phyloP scores from a whole-genome alignment of 2,113 vertebrate species.

The Corythornis cristatus region DNA sequence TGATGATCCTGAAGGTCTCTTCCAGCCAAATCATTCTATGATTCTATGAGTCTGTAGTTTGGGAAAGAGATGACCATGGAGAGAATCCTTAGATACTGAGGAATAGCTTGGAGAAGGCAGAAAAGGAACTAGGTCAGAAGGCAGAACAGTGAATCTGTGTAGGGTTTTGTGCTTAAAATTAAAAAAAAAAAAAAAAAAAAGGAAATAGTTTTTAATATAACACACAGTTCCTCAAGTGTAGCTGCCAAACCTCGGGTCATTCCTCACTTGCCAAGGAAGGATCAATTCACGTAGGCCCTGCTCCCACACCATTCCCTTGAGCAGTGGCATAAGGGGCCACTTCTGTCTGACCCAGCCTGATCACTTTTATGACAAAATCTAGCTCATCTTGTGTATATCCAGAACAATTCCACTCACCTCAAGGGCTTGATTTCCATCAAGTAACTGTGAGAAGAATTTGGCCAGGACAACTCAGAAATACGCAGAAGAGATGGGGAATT shows the following conservation, averaged over 20 bases:
- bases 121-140: neutral
- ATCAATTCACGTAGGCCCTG: rapidly evolving
- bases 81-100: neutral
- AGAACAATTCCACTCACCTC: neutral
- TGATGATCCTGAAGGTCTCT: no score
- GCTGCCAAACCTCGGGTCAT: neutral
- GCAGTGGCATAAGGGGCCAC: neutral
- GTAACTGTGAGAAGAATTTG: neutral
- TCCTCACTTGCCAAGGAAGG: neutral
- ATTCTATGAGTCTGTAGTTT: neutral
- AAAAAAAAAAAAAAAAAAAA: neutral
- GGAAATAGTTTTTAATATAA: neutral
- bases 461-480: neutral
- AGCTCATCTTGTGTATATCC: neutral
- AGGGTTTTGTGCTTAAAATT: neutral
- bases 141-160: neutral
- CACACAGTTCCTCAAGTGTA: neutral
- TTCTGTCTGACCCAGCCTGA: neutral
- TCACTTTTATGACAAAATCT: neutral
- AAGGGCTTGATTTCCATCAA: neutral
- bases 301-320: neutral
- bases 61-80: neutral
- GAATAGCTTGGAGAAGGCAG: neutral
- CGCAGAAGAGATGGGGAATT: neutral
- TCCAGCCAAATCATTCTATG: no score